These are phyloP conservation scores for Dryocosmus kuriphilus DNA, from an alignment of 2,888 invertebrate genomes.

Conservation along the genomic window DNA sequence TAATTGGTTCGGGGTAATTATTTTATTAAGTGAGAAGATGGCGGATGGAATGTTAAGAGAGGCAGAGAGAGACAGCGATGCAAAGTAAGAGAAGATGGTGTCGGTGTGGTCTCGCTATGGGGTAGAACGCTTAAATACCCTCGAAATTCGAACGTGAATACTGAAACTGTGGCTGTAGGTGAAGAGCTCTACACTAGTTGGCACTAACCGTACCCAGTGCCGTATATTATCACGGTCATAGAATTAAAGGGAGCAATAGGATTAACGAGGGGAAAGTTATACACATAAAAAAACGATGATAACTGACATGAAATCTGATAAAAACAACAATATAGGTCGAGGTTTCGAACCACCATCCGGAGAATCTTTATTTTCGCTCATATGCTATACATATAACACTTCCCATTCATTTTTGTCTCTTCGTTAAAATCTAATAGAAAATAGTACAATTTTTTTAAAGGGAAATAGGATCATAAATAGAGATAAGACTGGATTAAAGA, in stretches of 20 bases:
- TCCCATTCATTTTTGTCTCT: no score
- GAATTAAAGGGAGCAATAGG: not conserved
- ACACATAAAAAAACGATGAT: not conserved
- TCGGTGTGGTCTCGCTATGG: slow-evolving; percentile 51
- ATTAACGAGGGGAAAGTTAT: not conserved
- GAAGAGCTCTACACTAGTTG: slow-evolving; percentile 20
- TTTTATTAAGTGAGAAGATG: slow-evolving; percentile 78
- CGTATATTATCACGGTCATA: slow-evolving; percentile 13
- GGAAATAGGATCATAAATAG: no score
- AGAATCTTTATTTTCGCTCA: no score
- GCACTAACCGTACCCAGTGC: slow-evolving; percentile 10
- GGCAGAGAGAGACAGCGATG: slow-evolving; percentile 56
- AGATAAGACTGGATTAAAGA: no score
- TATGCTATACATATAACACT: no score
- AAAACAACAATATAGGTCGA: not conserved
- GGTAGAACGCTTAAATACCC: slow-evolving; percentile 71
- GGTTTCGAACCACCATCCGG: no score
- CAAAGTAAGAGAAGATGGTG: slow-evolving; percentile 51
- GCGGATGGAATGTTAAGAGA: slow-evolving; percentile 75
- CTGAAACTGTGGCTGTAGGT: slow-evolving; percentile 46
- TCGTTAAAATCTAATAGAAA: no score
- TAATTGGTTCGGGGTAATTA: slow-evolving; percentile 77
- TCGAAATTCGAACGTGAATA: slow-evolving; percentile 55
- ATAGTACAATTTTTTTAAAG: no score
- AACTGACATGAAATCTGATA: not conserved